Base-by-base conservation (phyloP, 2,888 invertebrate genomes). In the Empis stercorea region DNA sequence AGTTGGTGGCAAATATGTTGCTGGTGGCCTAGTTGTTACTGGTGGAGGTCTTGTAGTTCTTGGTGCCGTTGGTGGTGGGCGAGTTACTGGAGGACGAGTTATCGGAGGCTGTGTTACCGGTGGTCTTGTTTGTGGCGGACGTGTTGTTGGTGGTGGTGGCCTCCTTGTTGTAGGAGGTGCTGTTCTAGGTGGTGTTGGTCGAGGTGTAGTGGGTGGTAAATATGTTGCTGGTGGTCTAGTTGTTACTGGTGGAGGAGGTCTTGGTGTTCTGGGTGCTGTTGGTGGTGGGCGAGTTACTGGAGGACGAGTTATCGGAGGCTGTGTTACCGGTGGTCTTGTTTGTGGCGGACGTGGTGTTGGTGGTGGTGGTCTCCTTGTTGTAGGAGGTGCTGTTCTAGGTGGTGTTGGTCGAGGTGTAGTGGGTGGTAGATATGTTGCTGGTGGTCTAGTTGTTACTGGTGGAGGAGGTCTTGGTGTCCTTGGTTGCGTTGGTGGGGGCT, bases 131-230 rank as follows among this genome's bases (percentile, higher is more conserved):
- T n/a, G n/a, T n/a, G n/a, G n/a, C n/a, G n/a, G n/a, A n/a, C n/a
- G n/a, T n/a, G n/a, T n/a, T n/a, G n/a, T n/a, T n/a, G 53, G 45
- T 36, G 23, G 36, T 3, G 30, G 40, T 13, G 49, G 41, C 9
- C n/a, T n/a, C n/a, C n/a, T n/a, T n/a, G n/a, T n/a, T n/a, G n/a
- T n/a, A n/a, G n/a, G n/a, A n/a, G n/a, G n/a, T n/a, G n/a, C n/a
- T n/a, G n/a, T n/a, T n/a, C n/a, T n/a, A 23, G 60, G 46, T 44
- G 58, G 58, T 9, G 54, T 53, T 34, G n/a, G n/a, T n/a, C n/a
- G 14, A 14, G 20, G 44, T 11, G 36, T 44, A 11, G 47, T 44
- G 5, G 47, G 43, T n/a, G n/a, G n/a, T n/a, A n/a, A n/a, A n/a
- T n/a, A n/a, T n/a, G n/a, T n/a, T n/a, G n/a, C n/a, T n/a, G n/a